These are phyloP conservation scores for Arizona elegans DNA, from an alignment of 2,113 vertebrate genomes.

Conservation along the genomic window DNA sequence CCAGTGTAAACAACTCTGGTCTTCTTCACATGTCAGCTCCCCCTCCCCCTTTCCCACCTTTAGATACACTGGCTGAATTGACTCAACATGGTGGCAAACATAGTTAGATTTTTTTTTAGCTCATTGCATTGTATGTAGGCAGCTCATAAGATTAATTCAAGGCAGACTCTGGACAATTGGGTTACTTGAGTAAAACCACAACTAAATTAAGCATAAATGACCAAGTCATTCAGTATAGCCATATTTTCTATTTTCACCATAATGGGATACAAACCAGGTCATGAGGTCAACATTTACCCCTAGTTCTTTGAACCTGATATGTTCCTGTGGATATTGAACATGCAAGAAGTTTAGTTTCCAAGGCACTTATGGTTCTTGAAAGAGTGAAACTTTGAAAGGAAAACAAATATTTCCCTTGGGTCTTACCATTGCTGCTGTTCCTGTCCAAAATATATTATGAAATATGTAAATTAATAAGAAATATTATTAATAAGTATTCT, in stretches of 20 bases:
- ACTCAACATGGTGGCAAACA: neutral
- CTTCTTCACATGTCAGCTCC: too few relatives aligned
- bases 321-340: neutral
- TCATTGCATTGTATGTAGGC: neutral
- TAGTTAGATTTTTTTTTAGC: neutral
- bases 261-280: neutral
- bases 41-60: too few relatives aligned
- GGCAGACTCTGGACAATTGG: neutral
- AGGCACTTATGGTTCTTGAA: neutral
- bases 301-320: neutral
- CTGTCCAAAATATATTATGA: neutral
- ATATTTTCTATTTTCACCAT: neutral
- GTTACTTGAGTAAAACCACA: neutral
- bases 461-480: neutral
- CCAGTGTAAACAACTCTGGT: too few relatives aligned
- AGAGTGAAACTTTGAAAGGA: neutral
- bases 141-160: neutral
- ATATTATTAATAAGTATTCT: neutral
- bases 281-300: neutral
- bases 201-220: neutral
- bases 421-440: neutral
- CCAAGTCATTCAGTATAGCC: neutral
- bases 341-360: neutral
- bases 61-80: neutral
- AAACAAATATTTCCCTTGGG: neutral